Evolutionary conservation across 2,113 vertebrate genomes (phyloP), one percentile per base, ranked within the genome.

Genomic region (Forbesichthys papilliferus): DNA sequence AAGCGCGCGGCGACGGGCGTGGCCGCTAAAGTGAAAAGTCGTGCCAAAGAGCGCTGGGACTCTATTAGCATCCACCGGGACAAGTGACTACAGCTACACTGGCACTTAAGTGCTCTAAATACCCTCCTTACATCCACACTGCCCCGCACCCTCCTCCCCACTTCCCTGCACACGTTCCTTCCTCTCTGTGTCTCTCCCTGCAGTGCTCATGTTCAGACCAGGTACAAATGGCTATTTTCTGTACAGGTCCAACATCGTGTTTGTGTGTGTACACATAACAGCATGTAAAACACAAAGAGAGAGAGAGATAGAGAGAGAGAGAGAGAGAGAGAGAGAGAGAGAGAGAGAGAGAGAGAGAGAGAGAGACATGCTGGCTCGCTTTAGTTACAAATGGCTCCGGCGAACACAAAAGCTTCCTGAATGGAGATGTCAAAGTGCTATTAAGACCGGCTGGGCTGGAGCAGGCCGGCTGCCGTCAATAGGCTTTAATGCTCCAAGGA

Each of bases 201-300:
- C n/a, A 33, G 69, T 48, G 56, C 59, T 75, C 73, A 36, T 79
- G 75, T 83, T 77, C 81, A 56, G 78, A 70, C 84, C 92, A 94
- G 94, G 93, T 94, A 95, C 94, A 96, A 96, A 96, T 95, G 93
- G 95, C 90, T 91, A 92, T 96, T 94, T 96, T 94, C 93, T 96
- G 95, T 96, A 95, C 92, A 93, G 93, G 90, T 92, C 93, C 75
- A 68, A 92, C 89, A 90, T 90, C 94, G 93, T 81, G 84, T 92
- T 91, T 92, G 88, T 90, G 89, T 93, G 91, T 83, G 91, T 71
- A 84, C 78, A 80, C 76, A 56, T 92, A 92, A 94, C 92, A 95
- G 91, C 92, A 90, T 93, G 94, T 95, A 93, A 93, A 94, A 95
- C 93, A 94, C 93, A 94, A 77, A 86, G 82, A 71, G 92, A 89